Evolutionary conservation across 1,140 invertebrate genomes (phyloP).

Genomic region (Bursaphelenchus mucronatus): DNA sequence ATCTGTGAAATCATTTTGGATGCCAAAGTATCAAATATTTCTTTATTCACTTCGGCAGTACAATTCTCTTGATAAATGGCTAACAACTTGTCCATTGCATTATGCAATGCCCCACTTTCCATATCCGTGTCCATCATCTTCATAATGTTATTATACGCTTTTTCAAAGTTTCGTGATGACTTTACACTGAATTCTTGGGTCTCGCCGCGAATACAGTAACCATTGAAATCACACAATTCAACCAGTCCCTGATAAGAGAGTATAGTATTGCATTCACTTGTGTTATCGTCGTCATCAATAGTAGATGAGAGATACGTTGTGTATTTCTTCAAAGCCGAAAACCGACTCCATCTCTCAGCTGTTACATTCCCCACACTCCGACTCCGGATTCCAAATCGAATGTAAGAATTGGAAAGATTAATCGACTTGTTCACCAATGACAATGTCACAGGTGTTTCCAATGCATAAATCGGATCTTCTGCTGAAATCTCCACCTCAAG

Average conservation of each 20-base stretch:
- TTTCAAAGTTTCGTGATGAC: not conserved
- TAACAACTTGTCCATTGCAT: not conserved
- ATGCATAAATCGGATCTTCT: too few species aligned
- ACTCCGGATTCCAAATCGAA: not conserved
- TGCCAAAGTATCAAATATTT: not conserved
- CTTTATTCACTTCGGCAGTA: not conserved
- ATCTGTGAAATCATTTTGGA: conserved; percentile 3
- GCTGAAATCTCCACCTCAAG: too few species aligned
- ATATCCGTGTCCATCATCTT: not conserved
- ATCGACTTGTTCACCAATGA: not conserved
- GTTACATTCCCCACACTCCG: not conserved
- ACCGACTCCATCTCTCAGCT: not conserved
- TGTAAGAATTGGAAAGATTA: not conserved
- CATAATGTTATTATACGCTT: not conserved
- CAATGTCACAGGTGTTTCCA: too few species aligned
- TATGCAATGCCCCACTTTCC: not conserved
- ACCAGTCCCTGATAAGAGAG: not conserved
- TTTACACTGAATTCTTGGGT: not conserved
- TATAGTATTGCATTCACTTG: not conserved
- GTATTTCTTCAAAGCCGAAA: not conserved
- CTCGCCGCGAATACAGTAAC: not conserved
- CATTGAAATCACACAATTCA: conserved; percentile 1
- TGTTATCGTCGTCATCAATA: not conserved
- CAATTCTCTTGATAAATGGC: not conserved
- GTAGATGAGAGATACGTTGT: not conserved